Percentiles rank a stretch among this genome's conserved stretches.
These are phyloP conservation scores for Ganaspis brasiliensis DNA, from an alignment of 2,888 invertebrate species.

Conservation along the genomic window DNA sequence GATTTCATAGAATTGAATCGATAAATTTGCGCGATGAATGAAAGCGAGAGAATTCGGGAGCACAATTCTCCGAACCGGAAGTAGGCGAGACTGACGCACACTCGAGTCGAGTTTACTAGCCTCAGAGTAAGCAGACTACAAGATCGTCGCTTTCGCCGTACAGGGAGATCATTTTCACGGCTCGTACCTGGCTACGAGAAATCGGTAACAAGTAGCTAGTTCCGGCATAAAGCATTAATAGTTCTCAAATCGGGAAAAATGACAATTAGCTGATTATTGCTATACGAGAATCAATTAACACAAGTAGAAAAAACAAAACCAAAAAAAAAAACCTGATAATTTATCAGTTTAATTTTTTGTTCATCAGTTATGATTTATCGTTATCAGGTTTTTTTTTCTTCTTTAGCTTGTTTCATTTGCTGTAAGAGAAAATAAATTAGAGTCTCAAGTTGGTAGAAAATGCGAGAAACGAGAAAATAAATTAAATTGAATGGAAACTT, in stretches of 20 bases:
- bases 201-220: conserved; percentile 66
- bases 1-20: background rate
- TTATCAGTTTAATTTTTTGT: too few relatives aligned
- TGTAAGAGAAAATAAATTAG: too few relatives aligned
- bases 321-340: conserved; percentile 16
- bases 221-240: conserved; percentile 58
- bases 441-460: too few relatives aligned
- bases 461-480: too few relatives aligned
- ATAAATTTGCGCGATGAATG: conserved; percentile 27
- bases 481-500: background rate
- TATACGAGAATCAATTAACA: background rate
- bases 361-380: too few relatives aligned
- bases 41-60: conserved; percentile 58
- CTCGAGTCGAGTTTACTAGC: conserved; percentile 55
- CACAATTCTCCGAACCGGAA: conserved; percentile 70
- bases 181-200: conserved; percentile 66
- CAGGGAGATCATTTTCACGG: conserved; percentile 70
- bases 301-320: background rate
- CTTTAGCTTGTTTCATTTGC: too few relatives aligned
- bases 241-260: conserved; percentile 11
- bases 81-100: conserved; percentile 57
- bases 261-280: background rate
- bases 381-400: too few relatives aligned
- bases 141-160: conserved; percentile 74
- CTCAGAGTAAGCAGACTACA: conserved; percentile 53